These are phyloP conservation scores for Nomada fucata DNA, from an alignment of 2,888 invertebrate genomes.

Conservation along the genomic window DNA sequence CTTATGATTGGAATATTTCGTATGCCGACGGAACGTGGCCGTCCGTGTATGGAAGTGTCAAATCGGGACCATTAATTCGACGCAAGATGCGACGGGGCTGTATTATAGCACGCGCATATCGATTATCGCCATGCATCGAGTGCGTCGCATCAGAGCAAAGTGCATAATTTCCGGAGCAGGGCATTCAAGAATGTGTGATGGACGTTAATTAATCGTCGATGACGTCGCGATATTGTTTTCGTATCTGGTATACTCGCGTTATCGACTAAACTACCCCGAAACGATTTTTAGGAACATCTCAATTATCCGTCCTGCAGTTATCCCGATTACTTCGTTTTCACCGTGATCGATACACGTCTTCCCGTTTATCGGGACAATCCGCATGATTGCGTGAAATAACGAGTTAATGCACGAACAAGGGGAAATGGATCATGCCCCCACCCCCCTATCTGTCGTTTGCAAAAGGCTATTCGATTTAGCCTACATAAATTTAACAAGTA, in stretches of 20 bases:
- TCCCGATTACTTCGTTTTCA: constrained; percentile 21
- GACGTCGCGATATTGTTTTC: constrained; percentile 30
- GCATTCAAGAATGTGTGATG: constrained; percentile 16
- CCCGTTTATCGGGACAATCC: not conserved
- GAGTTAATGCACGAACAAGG: not conserved
- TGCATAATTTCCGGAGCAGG: constrained; percentile 20
- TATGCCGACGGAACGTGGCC: too few relatives aligned
- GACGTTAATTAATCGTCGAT: constrained; percentile 40
- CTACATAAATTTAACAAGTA: not conserved
- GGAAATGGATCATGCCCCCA: too few relatives aligned
- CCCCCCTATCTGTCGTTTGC: too few relatives aligned
- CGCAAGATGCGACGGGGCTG: constrained; percentile 4
- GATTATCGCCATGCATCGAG: constrained; percentile 2
- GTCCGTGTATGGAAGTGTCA: not conserved
- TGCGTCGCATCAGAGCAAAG: constrained; percentile 10
- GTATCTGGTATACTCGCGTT: constrained; percentile 15
- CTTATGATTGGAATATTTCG: not conserved
- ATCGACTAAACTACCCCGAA: constrained; percentile 1
- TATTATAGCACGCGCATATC: constrained; percentile 13
- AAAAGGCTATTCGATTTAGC: not conserved
- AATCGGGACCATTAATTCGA: not conserved
- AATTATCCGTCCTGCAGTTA: not conserved
- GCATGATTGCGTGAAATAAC: not conserved
- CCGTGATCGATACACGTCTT: not conserved
- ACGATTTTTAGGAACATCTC: constrained; percentile 5